Conservation (phyloP, 2,113 vertebrate species). For the Pachypanchax playfairii region DNA sequence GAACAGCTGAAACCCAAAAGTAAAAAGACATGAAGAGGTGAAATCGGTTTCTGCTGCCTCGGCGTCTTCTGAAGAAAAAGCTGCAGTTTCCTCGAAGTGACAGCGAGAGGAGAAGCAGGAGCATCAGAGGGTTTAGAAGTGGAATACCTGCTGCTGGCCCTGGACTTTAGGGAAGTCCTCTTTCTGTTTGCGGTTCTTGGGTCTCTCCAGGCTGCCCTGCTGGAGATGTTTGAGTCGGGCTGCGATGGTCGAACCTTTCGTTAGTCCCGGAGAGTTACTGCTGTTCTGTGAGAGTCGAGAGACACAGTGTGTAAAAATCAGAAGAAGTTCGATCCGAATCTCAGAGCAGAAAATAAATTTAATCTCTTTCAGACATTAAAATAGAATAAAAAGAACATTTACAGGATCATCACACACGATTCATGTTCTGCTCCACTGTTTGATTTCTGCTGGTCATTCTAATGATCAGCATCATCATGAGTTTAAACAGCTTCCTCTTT, state of each 20-base stretch:
- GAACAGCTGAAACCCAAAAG: slow-evolving; percentile 55
- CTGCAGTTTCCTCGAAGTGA: slow-evolving; percentile 26
- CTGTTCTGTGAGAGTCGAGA: slow-evolving; percentile 64
- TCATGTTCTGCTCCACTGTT: too few relatives aligned
- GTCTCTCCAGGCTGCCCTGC: slow-evolving; percentile 89
- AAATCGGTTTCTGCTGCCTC: slow-evolving; percentile 30
- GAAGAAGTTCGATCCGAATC: too few relatives aligned
- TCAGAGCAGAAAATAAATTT: too few relatives aligned
- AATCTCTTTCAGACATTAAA: too few relatives aligned
- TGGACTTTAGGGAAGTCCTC: slow-evolving; percentile 90
- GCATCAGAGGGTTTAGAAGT: slow-evolving; percentile 76
- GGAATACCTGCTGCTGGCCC: slow-evolving; percentile 95
- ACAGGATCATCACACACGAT: too few relatives aligned
- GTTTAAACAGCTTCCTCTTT: too few relatives aligned
- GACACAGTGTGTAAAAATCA: background rate
- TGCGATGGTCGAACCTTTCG: slow-evolving; percentile 84
- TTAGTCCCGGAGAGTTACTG: slow-evolving; percentile 81
- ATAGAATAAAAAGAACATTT: too few relatives aligned
- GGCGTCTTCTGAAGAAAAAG: slow-evolving; percentile 25
- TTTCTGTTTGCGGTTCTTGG: slow-evolving; percentile 88
- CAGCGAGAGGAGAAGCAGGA: slow-evolving; percentile 36
- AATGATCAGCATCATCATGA: too few relatives aligned
- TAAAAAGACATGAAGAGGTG: slow-evolving; percentile 44
- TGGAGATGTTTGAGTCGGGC: slow-evolving; percentile 90
- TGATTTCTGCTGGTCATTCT: too few relatives aligned